Evolutionary conservation across 2,797 vertebrate species (phyloP).

Genomic region (Morelia viridis): DNA sequence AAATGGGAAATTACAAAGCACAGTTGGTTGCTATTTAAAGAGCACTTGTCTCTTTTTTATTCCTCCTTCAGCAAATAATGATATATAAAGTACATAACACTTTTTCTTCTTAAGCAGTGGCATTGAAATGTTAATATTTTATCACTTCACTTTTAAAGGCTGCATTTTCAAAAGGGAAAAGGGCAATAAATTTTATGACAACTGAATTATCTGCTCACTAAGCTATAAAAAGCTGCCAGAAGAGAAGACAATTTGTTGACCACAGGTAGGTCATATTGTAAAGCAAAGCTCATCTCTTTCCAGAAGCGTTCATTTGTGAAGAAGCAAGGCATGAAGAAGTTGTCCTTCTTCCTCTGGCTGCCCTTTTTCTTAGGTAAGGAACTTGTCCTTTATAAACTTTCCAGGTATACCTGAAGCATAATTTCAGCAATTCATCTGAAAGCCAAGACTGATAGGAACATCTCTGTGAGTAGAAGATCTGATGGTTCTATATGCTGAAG

Average conservation of each 20-base stretch:
- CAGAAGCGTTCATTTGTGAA: not conserved
- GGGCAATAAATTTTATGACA: slow-evolving; percentile 63
- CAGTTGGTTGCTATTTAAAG: not conserved
- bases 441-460: not conserved
- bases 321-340: slow-evolving; percentile 31
- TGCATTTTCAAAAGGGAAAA: slow-evolving; percentile 66
- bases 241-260: not conserved
- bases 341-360: not conserved
- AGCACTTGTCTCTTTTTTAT: not conserved
- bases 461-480: not conserved
- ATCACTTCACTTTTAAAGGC: slow-evolving; percentile 49
- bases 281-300: not conserved
- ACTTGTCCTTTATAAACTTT: not conserved
- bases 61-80: not conserved
- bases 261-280: not conserved
- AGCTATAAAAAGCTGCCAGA: slow-evolving; percentile 56
- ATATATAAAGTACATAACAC: slow-evolving; percentile 2
- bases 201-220: slow-evolving; percentile 46
- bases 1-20: slow-evolving; percentile 1
- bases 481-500: not conserved
- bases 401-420: not conserved
- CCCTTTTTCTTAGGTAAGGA: slow-evolving; percentile 32
- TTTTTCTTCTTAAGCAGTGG: not conserved
- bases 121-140: slow-evolving; percentile 59
- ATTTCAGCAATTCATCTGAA: not conserved